Conservation (phyloP, 2,888 invertebrate species). For the Diarsia rubi region DNA sequence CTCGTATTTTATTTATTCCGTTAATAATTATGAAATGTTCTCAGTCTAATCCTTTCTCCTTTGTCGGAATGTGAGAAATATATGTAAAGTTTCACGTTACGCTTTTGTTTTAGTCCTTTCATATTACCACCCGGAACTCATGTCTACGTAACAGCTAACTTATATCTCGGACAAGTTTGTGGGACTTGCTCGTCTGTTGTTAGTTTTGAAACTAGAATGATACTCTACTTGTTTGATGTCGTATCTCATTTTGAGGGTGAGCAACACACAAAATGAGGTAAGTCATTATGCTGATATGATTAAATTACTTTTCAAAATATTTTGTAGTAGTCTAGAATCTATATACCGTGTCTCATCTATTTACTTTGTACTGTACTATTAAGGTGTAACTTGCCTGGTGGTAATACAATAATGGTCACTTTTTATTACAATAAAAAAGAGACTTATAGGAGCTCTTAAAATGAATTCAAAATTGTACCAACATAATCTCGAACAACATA, state of each 20-base stretch:
- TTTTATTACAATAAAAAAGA: not conserved
- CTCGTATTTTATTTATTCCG: not conserved
- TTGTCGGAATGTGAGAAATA: slow-evolving; percentile 51
- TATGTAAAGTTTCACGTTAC: slow-evolving; percentile 58
- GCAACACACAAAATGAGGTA: too few relatives aligned
- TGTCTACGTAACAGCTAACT: slow-evolving; percentile 68
- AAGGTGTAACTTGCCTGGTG: not conserved
- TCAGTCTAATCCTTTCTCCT: slow-evolving; percentile 27
- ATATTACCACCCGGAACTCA: slow-evolving; percentile 73
- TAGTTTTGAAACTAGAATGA: slow-evolving; percentile 74
- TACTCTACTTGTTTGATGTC: slow-evolving; percentile 58
- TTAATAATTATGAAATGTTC: slow-evolving; percentile 17
- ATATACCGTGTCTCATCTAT: not conserved
- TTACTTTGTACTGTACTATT: not conserved
- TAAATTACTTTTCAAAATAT: not conserved
- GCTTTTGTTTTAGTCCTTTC: slow-evolving; percentile 59
- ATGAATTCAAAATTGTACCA: not conserved
- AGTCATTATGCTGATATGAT: slow-evolving; percentile 3
- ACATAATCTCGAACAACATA: slow-evolving; percentile 21
- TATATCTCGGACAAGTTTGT: slow-evolving; percentile 71
- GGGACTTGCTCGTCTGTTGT: slow-evolving; percentile 73
- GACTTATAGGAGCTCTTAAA: not conserved
- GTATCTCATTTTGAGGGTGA: slow-evolving; percentile 45
- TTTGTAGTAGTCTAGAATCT: not conserved
- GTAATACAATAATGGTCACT: not conserved